These are phyloP conservation scores for Eristalis arbustorum DNA, from an alignment of 2,888 invertebrate genomes.

Conservation along the genomic window DNA sequence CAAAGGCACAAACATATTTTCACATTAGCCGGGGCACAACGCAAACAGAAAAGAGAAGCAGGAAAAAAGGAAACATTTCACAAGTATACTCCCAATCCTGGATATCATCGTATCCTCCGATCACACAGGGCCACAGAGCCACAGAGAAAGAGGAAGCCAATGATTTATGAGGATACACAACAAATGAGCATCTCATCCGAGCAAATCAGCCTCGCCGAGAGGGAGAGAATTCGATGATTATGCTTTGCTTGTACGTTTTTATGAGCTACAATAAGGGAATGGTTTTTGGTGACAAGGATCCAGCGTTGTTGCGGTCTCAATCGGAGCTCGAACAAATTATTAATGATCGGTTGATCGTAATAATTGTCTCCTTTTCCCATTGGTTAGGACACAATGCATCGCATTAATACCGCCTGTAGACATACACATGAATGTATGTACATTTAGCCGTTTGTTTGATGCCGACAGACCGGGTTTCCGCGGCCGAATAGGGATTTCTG, in stretches of 20 bases:
- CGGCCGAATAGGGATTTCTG: conserved; percentile 4
- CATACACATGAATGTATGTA: background rate
- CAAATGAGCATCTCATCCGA: conserved; percentile 71
- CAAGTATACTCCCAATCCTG: conserved; percentile 31
- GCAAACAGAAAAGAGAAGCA: conserved; percentile 37
- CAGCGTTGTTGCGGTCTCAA: conserved; percentile 71
- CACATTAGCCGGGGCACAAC: conserved; percentile 67
- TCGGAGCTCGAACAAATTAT: conserved; percentile 70
- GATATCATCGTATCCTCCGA: conserved; percentile 50
- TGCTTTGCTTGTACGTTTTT: conserved; percentile 69
- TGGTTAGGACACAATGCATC: conserved; percentile 58
- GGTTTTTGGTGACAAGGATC: conserved; percentile 70
- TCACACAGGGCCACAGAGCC: background rate
- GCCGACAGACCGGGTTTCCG: conserved; percentile 56
- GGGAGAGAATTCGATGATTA: conserved; percentile 62
- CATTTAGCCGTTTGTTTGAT: conserved; percentile 32
- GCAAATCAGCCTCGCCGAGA: conserved; percentile 63
- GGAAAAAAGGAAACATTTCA: conserved; percentile 44
- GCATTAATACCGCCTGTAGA: conserved; percentile 42
- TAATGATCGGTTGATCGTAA: conserved; percentile 71
- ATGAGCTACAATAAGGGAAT: conserved; percentile 69
- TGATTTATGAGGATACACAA: conserved; percentile 71
- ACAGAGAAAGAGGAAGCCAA: conserved; percentile 61
- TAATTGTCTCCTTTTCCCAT: conserved; percentile 69
- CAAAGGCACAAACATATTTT: conserved; percentile 67